These are phyloP conservation scores for Frankliniella intonsa DNA, from an alignment of 2,888 invertebrate species.

Conservation along the genomic window DNA sequence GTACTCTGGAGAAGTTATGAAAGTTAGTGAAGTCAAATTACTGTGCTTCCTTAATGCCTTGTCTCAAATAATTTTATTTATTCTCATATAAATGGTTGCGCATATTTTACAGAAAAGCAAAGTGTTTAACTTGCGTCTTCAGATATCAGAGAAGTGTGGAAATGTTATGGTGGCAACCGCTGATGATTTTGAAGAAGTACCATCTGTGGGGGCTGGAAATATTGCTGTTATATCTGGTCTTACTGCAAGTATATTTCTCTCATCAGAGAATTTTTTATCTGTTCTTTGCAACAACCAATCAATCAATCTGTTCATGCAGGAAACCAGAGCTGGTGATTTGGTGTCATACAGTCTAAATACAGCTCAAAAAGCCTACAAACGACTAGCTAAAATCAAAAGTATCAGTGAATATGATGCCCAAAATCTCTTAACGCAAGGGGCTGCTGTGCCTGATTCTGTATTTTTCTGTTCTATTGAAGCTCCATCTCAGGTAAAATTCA, in stretches of 20 bases:
- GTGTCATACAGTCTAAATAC: constrained; percentile 58
- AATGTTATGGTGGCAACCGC: constrained; percentile 72
- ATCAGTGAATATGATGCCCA: constrained; percentile 43
- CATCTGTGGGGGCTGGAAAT: constrained; percentile 65
- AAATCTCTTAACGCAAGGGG: constrained; percentile 51
- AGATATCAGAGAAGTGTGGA: constrained; percentile 60
- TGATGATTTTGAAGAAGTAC: constrained; percentile 79
- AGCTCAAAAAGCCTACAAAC: constrained; percentile 56
- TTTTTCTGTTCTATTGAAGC: constrained; percentile 96
- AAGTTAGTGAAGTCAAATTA: constrained; percentile 42
- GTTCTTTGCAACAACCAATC: not conserved
- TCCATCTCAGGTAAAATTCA: constrained; percentile 55
- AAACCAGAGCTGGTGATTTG: constrained; percentile 64
- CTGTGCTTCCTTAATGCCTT: not conserved
- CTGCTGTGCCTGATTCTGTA: constrained; percentile 85
- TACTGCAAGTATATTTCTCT: constrained; percentile 54
- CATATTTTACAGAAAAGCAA: constrained; percentile 52
- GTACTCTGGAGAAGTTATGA: constrained; percentile 68
- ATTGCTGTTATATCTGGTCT: constrained; percentile 86
- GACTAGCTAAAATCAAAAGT: constrained; percentile 43
- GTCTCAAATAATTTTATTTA: constrained; percentile 13
- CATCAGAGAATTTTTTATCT: not conserved
- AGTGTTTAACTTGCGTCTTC: constrained; percentile 67
- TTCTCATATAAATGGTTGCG: not conserved
- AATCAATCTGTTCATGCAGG: constrained; percentile 43